Conservation (phyloP, 2,113 vertebrate species). For the Cichladusa arquata region DNA sequence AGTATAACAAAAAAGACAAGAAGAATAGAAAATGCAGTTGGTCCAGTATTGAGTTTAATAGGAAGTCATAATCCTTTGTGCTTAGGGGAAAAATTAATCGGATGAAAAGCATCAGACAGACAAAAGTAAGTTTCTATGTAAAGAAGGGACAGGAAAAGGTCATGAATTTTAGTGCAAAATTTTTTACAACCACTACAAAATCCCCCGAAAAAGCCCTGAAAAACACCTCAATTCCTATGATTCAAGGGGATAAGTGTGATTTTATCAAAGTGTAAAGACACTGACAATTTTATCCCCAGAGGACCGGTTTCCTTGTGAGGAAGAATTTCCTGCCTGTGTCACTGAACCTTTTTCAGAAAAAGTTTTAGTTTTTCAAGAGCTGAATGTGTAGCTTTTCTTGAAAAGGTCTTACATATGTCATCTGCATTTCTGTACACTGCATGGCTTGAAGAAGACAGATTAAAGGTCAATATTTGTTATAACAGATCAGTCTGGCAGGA, state of each 20-base stretch:
- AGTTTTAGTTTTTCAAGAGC: background rate
- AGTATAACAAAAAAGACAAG: background rate
- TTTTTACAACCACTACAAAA: background rate
- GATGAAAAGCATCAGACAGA: background rate
- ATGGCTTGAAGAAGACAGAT: background rate
- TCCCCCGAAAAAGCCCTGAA: accelerated
- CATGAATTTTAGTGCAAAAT: background rate
- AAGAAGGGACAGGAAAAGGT: background rate
- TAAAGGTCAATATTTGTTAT: background rate
- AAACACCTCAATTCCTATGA: background rate
- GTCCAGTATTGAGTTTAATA: background rate
- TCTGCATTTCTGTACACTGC: background rate
- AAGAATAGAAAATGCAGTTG: conserved; percentile 1
- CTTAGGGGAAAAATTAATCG: background rate
- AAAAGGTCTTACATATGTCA: background rate
- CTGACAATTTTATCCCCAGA: background rate
- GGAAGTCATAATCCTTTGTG: background rate
- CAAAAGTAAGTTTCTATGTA: background rate
- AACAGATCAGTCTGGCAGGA: background rate
- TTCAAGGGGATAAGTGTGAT: background rate
- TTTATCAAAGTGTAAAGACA: background rate
- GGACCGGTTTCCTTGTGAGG: background rate
- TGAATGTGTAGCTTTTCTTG: background rate
- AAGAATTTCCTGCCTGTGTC: background rate
- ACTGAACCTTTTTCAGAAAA: background rate